A percentile compares a stretch with the other conserved stretches of the same genome.
Conservation (phyloP, 2,888 invertebrate genomes). For the Nasonovia ribisnigri region DNA sequence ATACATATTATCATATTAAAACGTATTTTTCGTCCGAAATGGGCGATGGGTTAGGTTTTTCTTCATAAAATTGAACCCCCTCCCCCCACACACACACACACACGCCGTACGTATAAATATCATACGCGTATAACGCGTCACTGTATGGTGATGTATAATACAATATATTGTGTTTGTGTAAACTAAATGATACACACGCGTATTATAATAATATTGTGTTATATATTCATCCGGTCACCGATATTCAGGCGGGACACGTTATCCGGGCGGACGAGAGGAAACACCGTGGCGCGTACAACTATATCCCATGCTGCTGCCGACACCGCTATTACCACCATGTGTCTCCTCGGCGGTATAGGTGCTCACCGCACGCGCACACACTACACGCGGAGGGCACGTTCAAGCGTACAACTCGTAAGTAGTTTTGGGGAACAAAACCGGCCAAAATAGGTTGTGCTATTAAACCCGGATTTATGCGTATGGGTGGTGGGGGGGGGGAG, state of each 20-base stretch:
- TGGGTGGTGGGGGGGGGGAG: too few species aligned
- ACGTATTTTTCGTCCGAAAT: too few species aligned
- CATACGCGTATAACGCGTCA: too few species aligned
- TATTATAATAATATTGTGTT: too few species aligned
- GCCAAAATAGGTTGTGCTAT: conserved; percentile 1
- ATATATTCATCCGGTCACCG: not conserved
- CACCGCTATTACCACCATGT: conserved; percentile 45
- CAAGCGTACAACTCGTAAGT: not conserved
- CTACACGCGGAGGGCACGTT: not conserved
- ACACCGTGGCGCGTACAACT: not conserved
- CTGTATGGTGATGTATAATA: too few species aligned
- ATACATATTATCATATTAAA: too few species aligned
- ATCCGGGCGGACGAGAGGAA: not conserved
- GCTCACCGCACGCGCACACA: not conserved
- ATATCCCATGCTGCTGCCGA: not conserved
- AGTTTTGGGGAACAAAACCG: not conserved
- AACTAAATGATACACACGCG: not conserved
- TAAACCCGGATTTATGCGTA: conserved; percentile 52
- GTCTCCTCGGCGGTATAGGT: conserved; percentile 19
- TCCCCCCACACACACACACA: too few species aligned
- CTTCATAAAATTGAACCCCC: too few species aligned
- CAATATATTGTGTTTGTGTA: not conserved
- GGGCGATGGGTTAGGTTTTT: too few species aligned
- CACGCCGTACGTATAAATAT: too few species aligned
- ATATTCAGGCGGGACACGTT: not conserved